Evolutionary conservation across 2,888 invertebrate genomes (phyloP).

Genomic region (Imbricaverruca yamaguchii): DNA sequence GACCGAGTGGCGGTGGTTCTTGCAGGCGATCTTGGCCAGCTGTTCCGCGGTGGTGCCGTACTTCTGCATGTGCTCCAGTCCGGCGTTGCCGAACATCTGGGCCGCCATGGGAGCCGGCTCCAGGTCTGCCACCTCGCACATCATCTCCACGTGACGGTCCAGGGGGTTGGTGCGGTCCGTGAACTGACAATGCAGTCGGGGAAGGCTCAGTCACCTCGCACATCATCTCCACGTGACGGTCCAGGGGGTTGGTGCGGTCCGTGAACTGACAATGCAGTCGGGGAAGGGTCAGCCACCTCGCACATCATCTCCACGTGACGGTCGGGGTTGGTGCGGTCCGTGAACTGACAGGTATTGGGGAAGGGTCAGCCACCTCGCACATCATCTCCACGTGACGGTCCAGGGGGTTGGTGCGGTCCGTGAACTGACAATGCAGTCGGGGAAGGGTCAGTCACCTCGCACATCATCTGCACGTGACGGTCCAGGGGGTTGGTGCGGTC

Average conservation of each 20-base stretch:
- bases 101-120: conserved; percentile 78
- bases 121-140: conserved; percentile 75
- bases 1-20: conserved; percentile 93
- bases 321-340: conserved; percentile 81
- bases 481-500: conserved; percentile 87
- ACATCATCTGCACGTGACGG: conserved; percentile 76
- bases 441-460: conserved; percentile 69
- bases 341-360: conserved; percentile 46
- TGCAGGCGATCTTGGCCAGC: conserved; percentile 94
- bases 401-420: too few relatives aligned
- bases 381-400: conserved; percentile 64
- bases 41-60: conserved; percentile 89
- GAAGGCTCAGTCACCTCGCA: conserved; percentile 50
- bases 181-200: conserved; percentile 45
- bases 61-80: conserved; percentile 88
- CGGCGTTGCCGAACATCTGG: conserved; percentile 95
- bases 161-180: conserved; percentile 79
- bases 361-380: conserved; percentile 53
- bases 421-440: conserved; percentile 84
- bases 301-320: conserved; percentile 78
- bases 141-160: conserved; percentile 75
- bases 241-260: conserved; percentile 83
- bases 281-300: conserved; percentile 47
- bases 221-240: conserved; percentile 79
- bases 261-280: conserved; percentile 47